Conservation (phyloP, 2,888 invertebrate genomes). For the Torymus tubicola region DNA sequence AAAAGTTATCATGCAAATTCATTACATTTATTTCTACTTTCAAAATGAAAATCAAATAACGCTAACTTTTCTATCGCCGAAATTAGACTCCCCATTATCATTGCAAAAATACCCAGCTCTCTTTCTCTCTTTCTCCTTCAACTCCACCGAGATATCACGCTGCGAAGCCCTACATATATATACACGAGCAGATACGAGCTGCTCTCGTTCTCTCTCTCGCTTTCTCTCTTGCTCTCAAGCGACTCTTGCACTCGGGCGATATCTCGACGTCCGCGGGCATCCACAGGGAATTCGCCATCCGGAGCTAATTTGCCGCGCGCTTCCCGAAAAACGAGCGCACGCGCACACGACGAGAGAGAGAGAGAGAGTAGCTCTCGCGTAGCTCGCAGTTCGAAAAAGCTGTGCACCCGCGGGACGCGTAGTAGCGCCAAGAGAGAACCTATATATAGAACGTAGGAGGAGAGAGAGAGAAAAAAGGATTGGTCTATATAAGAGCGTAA, state of each 20-base stretch:
- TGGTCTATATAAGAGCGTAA: background rate
- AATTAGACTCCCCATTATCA: constrained; percentile 30
- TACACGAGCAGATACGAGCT: too few relatives aligned
- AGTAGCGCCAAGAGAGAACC: background rate
- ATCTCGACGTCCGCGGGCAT: constrained; percentile 22
- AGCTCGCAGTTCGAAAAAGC: too few relatives aligned
- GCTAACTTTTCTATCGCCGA: constrained; percentile 1
- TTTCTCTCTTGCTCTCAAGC: too few relatives aligned
- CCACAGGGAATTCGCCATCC: constrained; percentile 45
- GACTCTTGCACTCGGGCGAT: background rate
- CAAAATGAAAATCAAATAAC: constrained; percentile 8
- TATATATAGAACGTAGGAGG: background rate
- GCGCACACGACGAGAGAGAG: background rate
- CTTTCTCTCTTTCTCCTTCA: too few relatives aligned
- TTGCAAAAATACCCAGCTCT: constrained; percentile 17
- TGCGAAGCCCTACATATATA: too few relatives aligned
- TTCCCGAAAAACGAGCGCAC: background rate
- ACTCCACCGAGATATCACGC: too few relatives aligned
- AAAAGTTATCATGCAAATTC: too few relatives aligned
- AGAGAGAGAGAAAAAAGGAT: background rate
- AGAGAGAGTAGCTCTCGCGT: background rate
- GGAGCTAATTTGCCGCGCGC: constrained; percentile 54
- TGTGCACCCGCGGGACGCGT: constrained; percentile 1
- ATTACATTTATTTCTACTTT: background rate
- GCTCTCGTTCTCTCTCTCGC: too few relatives aligned